Evolutionary conservation across 2,888 invertebrate genomes (phyloP).

Genomic region (Acronicta leporina): DNA sequence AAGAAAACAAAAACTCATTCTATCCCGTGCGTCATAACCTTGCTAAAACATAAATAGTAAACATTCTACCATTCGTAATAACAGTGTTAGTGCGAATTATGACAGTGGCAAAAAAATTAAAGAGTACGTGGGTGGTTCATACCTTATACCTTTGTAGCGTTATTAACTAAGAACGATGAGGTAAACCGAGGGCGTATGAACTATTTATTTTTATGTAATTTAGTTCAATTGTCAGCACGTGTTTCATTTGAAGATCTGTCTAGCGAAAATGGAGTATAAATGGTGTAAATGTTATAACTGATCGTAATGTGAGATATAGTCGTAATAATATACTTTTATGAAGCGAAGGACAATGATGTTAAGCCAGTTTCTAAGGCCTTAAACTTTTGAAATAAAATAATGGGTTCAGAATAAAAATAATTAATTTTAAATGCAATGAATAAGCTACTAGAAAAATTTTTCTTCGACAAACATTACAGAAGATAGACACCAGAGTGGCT

Average conservation of each 20-base stretch:
- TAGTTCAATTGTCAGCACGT: constrained; percentile 6
- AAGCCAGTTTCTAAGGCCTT: background rate
- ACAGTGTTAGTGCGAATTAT: constrained; percentile 1
- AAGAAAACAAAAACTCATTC: no score
- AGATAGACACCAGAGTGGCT: background rate
- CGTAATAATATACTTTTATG: constrained; percentile 27
- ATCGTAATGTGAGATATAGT: constrained; percentile 15
- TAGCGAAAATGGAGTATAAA: constrained; percentile 12
- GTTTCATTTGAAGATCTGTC: constrained; percentile 13
- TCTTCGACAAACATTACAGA: no score
- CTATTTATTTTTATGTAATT: constrained; percentile 21
- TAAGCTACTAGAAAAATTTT: no score
- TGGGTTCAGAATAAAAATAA: no score
- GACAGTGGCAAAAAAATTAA: constrained; percentile 38
- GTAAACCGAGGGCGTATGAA: constrained; percentile 14
- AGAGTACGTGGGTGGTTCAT: constrained; percentile 20
- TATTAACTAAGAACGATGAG: constrained; percentile 34
- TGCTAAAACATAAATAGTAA: background rate
- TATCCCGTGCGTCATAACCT: no score
- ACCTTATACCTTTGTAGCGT: constrained; percentile 11
- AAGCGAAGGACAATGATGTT: background rate
- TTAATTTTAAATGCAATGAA: no score
- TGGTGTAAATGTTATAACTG: constrained; percentile 31
- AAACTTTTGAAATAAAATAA: no score
- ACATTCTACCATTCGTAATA: background rate